phyloP scores from a whole-genome alignment of 1,140 invertebrate genomes.

The Drosophila bifasciata region DNA sequence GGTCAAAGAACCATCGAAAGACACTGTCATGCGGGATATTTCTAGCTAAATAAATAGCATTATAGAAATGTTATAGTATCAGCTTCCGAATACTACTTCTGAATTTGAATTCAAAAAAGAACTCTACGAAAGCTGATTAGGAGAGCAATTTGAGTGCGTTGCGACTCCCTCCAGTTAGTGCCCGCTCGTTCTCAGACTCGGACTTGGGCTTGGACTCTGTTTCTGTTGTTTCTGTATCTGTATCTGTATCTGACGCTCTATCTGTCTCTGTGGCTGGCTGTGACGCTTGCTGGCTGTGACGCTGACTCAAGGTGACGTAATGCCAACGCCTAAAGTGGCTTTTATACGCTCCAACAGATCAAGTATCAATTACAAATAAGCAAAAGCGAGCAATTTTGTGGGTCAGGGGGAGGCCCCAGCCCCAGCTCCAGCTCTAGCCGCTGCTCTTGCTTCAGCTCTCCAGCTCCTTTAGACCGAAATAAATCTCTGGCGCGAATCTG shows the following conservation, averaged over 20 bases:
- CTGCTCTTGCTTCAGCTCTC: conserved; percentile 3
- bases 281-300: conserved; percentile 38
- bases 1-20: too few relatives aligned
- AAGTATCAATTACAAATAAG: conserved; percentile 78
- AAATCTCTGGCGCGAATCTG: conserved; percentile 12
- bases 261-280: conserved; percentile 9
- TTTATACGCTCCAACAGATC: conserved; percentile 78
- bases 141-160: not conserved
- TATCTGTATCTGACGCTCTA: not conserved
- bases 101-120: too few relatives aligned
- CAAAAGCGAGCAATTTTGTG: conserved; percentile 56
- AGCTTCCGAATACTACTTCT: too few relatives aligned
- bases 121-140: too few relatives aligned
- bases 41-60: too few relatives aligned
- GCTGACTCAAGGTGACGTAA: conserved; percentile 77
- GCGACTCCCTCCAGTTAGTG: not conserved
- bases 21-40: too few relatives aligned
- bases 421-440: not conserved
- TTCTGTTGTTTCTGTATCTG: conserved; percentile 4
- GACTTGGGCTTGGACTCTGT: conserved; percentile 26
- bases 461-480: not conserved
- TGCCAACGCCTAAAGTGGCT: conserved; percentile 78
- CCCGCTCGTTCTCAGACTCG: conserved; percentile 26
- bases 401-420: conserved; percentile 45
- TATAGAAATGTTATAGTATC: too few relatives aligned